Evolutionary conservation across 2,888 invertebrate genomes (phyloP).

Genomic region (Eremobia ochroleuca): DNA sequence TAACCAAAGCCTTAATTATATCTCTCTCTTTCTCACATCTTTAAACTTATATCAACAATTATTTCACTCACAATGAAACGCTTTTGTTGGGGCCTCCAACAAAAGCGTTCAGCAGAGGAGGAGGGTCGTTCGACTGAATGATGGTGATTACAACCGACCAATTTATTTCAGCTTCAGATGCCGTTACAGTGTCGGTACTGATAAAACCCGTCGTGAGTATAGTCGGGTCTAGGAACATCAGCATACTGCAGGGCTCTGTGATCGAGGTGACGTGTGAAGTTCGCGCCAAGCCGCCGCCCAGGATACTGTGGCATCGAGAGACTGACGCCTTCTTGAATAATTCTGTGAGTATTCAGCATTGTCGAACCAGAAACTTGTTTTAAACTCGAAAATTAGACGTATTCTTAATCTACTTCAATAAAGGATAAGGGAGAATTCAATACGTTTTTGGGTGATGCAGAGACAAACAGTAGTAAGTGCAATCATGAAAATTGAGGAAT

Average conservation of each 20-base stretch:
- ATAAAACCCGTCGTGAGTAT: conserved; percentile 80
- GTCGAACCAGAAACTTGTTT: neutral
- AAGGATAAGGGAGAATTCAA: too few relatives aligned
- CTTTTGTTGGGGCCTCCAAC: neutral
- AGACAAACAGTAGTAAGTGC: too few relatives aligned
- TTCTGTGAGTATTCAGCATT: conserved; percentile 73
- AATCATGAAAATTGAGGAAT: too few relatives aligned
- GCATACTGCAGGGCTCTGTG: conserved; percentile 76
- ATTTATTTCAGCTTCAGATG: conserved; percentile 78
- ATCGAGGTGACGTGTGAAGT: conserved; percentile 76
- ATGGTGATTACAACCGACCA: neutral
- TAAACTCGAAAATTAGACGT: neutral
- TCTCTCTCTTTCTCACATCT: too few relatives aligned
- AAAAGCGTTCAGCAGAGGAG: neutral
- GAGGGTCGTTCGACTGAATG: neutral
- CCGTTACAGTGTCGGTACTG: conserved; percentile 73
- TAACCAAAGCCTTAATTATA: too few relatives aligned
- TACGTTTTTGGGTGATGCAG: too few relatives aligned
- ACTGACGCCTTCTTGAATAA: conserved; percentile 79
- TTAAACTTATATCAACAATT: neutral
- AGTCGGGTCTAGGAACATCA: conserved; percentile 76
- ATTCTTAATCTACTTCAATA: neutral
- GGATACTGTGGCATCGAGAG: conserved; percentile 82
- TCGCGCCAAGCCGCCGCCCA: conserved; percentile 78
- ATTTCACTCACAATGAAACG: neutral